Base-by-base conservation (phyloP, 64 coral and sea anemone genomes). In the Cladopsammia gracilis region DNA sequence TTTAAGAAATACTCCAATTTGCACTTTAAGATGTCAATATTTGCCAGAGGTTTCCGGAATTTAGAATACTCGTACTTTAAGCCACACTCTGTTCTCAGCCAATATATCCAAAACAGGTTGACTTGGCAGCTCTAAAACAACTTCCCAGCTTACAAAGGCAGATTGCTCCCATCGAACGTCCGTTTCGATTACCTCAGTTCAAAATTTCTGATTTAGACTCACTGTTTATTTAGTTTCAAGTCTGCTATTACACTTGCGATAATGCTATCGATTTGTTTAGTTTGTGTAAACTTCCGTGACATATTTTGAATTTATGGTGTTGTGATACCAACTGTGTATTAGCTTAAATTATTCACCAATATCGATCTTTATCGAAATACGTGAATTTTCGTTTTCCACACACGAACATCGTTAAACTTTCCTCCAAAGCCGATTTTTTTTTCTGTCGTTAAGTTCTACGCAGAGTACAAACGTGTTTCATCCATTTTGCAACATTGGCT, bases 221-320 rank as follows among this genome's bases (percentile, higher is more conserved):
- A 25, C 80, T 84, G 80, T 84, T 84, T 84, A 84, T 84, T 84
- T 84, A 84, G 80, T 67, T 62, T 84, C 80, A 84, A 66, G 16
- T 67, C 80, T 84, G 60, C 61, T 22, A 84, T 84, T 51, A 67
- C 80, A 66, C 61, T 84, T 64, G 60, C 62, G 80, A 84, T 84
- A 84, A 84, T 84, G 80, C 80, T 84, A 66, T 84, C 80, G 80
- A 84, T 84, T 84, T 84, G 80, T 84, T 84, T 84, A 84, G 80
- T 84, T 84, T 84, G 62, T 48, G 61, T 84, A 84, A 84, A 84
- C 80, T 84, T 84, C 80, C 80, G 80, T 84, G 80, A 84, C 80
- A 84, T 84, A 84, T 66, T 84, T 84, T 84, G 80, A 84, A 84
- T 84, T 84, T 84, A 84, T 84, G 80, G 62, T 84, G 60, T 84